phyloP scores from a whole-genome alignment of 2,113 vertebrate species.

The Lepidiolamprologus cunningtoni region DNA sequence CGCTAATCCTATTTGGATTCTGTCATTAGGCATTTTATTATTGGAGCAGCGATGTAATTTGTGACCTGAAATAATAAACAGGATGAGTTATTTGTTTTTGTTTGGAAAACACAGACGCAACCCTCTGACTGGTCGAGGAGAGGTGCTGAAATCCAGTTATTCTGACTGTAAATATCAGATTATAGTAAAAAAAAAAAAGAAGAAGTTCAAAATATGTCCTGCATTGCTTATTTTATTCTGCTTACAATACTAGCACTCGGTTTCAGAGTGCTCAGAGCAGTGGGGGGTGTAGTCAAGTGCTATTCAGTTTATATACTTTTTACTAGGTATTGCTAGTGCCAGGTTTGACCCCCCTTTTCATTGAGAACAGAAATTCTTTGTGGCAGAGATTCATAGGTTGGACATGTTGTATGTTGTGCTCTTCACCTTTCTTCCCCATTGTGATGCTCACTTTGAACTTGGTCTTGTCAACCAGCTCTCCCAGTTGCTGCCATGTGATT shows the following conservation, averaged over 20 bases:
- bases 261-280: not conserved
- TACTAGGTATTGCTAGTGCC: not conserved
- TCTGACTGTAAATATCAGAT: not conserved
- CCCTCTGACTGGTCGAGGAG: not conserved
- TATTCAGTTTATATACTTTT: not conserved
- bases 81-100: not conserved
- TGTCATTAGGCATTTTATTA: not conserved
- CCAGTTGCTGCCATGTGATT: not conserved
- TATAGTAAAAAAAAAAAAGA: not conserved
- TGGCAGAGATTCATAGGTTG: not conserved
- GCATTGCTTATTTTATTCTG: not conserved
- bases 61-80: not conserved
- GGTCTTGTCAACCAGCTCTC: not conserved
- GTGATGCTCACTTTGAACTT: not conserved
- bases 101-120: not conserved
- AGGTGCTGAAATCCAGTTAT: not conserved
- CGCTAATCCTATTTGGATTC: not conserved
- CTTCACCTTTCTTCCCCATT: not conserved
- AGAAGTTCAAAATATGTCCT: not conserved
- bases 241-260: not conserved
- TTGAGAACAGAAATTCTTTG: not conserved
- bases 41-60: not conserved
- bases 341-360: accelerated
- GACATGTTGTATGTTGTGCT: not conserved
- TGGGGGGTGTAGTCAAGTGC: not conserved